Evolutionary conservation across 2,113 vertebrate species (phyloP), one percentile per base, ranked within the genome.

Genomic region (Proterorhinus semilunaris): DNA sequence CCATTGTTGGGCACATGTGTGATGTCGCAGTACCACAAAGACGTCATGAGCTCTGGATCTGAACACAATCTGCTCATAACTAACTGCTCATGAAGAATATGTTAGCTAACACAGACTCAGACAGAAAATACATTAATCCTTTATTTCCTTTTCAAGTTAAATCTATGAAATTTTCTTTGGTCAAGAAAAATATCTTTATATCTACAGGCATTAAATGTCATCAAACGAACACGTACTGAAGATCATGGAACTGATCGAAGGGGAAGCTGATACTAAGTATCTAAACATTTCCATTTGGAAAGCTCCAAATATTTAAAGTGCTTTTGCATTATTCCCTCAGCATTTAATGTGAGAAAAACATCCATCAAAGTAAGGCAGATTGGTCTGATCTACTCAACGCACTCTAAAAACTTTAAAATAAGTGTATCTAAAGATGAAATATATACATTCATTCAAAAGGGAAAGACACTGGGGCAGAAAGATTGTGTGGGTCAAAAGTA

Each of bases 231-330:
- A 84, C 42, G 73, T 87, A 84, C 64, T 72, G 42, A 44, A 87
- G 97, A 98, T 98, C 96, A 98, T 98, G 94, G 78, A 99, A 99
- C 96, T 98, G 97, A 99, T 99, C 96, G 57, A 95, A 92, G 92
- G 86, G 85, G 83, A 79, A 78, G 81, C 89, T 93, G 96, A 99
- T 95, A 98, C 75, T 85, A 95, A 88, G 95, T 96, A 98, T 98
- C 96, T 93, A 91, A 93, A 94, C 91, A 88, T 92, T 87, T 83
- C 52, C 90, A 97, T 93, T 94, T 95, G 96, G 95, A 90, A 82
- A 76, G 86, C 86, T 94, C 95, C 96, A 96, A 94, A 98, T 96
- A 91, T 93, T 87, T 98, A 99, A 99, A 99, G 97, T 99, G 97
- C 97, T 93, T 93, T 84, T 79, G 95, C 83, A 94, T 95, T 92